Percentiles rank a stretch among this genome's conserved stretches.
Evolutionary conservation across 2,113 vertebrate species (phyloP).

Genomic region (Ciconia stormi): DNA sequence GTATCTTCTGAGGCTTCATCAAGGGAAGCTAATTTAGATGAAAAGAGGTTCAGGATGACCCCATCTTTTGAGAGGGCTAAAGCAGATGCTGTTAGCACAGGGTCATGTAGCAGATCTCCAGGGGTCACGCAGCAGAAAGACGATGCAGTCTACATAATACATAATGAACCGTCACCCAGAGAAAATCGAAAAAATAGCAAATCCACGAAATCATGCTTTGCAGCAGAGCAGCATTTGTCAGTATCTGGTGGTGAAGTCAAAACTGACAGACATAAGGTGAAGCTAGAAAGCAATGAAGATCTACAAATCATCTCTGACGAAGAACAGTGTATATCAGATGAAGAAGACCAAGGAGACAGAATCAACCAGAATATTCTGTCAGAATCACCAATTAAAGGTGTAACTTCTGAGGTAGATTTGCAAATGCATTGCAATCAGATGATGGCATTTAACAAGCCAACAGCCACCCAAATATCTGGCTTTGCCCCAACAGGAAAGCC

Average conservation of each 20-base stretch:
- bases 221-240: background rate
- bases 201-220: too few species aligned
- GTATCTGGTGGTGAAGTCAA: background rate
- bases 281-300: background rate
- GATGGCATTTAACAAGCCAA: background rate
- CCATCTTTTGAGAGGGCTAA: background rate
- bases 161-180: background rate
- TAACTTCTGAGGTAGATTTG: background rate
- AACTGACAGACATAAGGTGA: accelerated
- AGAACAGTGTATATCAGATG: background rate
- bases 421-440: background rate
- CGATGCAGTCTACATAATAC: accelerated
- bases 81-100: background rate
- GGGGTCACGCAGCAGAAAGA: background rate
- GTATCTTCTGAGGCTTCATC: background rate
- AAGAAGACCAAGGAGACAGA: background rate
- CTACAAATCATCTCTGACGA: background rate
- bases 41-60: background rate
- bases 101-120: background rate
- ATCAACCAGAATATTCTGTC: background rate
- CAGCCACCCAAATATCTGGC: background rate
- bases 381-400: background rate
- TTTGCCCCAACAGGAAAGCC: background rate
- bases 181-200: background rate
- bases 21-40: background rate